Percentiles rank a stretch among this genome's conserved stretches.
Conservation (phyloP, 2,888 invertebrate genomes). For the Melanotus villosus region DNA sequence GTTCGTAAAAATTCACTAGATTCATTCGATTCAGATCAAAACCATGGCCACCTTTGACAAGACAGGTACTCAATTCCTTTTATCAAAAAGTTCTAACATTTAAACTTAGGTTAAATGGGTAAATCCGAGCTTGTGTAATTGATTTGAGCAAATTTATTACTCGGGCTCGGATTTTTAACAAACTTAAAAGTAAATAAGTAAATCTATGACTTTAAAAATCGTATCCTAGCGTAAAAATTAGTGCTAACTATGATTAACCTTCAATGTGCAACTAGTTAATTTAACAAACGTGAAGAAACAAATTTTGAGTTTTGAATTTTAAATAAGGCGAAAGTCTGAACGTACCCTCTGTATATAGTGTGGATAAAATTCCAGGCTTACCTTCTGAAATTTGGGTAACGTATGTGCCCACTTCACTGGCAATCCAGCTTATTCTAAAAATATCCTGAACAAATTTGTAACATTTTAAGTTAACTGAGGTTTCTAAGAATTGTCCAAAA, state of each 20-base stretch:
- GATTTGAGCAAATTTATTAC: too few relatives aligned
- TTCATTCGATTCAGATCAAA: not conserved
- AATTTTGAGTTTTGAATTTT: not conserved
- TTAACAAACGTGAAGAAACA: not conserved
- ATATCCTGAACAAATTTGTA: too few relatives aligned
- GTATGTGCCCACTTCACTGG: too few relatives aligned
- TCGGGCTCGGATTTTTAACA: too few relatives aligned
- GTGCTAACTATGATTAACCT: conserved; percentile 3
- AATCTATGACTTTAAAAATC: not conserved
- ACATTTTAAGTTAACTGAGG: too few relatives aligned
- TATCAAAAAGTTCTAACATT: not conserved
- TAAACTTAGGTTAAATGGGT: not conserved
- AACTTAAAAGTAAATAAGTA: too few relatives aligned
- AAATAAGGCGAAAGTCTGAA: not conserved
- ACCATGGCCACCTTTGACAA: conserved; percentile 1
- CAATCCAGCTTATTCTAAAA: too few relatives aligned
- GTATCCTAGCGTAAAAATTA: not conserved
- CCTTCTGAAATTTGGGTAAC: too few relatives aligned
- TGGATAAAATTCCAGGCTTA: too few relatives aligned
- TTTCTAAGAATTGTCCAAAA: too few relatives aligned
- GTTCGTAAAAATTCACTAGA: too few relatives aligned
- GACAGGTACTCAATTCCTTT: conserved; percentile 30
- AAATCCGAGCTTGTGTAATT: too few relatives aligned
- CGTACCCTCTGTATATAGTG: conserved; percentile 1
- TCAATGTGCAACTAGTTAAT: not conserved